phyloP scores from a whole-genome alignment of 1,140 invertebrate genomes.

The Camponotus pennsylvanicus region DNA sequence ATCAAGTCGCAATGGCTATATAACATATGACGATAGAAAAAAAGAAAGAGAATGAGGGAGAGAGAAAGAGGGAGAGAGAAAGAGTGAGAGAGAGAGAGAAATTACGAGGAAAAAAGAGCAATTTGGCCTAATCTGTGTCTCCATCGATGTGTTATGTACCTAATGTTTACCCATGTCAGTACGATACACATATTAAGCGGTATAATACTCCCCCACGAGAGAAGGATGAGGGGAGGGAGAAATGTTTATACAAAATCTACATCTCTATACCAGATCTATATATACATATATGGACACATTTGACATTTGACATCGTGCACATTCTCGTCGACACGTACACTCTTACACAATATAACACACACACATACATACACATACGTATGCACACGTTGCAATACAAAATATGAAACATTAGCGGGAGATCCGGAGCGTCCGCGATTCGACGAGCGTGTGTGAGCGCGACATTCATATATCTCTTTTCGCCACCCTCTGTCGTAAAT shows the following conservation, averaged over 20 bases:
- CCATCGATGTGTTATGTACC: slow-evolving; percentile 74
- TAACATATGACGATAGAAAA: not conserved
- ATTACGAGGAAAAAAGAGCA: slow-evolving; percentile 33
- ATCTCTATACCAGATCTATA: not conserved
- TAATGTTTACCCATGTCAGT: slow-evolving; percentile 50
- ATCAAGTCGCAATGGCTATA: slow-evolving; percentile 20
- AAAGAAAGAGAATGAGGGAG: not conserved
- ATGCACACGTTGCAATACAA: slow-evolving; percentile 1
- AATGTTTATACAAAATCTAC: slow-evolving; percentile 12
- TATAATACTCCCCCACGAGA: not conserved
- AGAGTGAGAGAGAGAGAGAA: not conserved
- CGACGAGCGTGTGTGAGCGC: slow-evolving; percentile 40
- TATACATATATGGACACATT: slow-evolving; percentile 3
- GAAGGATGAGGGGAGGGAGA: not conserved
- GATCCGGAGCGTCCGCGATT: not conserved
- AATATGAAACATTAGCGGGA: not conserved
- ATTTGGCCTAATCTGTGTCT: slow-evolving; percentile 78
- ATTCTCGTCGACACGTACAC: slow-evolving; percentile 15
- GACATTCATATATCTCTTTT: slow-evolving; percentile 4
- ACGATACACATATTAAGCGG: slow-evolving; percentile 39
- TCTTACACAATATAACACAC: no score
- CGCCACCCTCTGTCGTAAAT: slow-evolving; percentile 7
- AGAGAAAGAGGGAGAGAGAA: not conserved
- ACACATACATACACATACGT: not conserved
- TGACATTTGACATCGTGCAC: slow-evolving; percentile 43